phyloP scores from a whole-genome alignment of 2,797 vertebrate species.

The Denticeps clupeoides region DNA sequence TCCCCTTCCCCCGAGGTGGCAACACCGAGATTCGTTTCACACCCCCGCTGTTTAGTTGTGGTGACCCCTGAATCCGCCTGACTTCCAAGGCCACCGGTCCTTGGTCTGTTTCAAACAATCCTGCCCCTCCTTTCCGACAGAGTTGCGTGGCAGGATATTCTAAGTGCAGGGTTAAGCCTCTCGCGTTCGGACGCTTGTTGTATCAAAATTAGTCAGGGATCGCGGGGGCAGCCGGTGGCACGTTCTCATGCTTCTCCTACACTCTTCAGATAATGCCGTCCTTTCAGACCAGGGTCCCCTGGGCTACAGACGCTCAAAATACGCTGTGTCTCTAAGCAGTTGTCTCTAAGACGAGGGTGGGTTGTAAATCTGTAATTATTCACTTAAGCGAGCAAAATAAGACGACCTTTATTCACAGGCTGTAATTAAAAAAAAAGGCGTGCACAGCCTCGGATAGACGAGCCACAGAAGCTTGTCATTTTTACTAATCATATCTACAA shows the following conservation, averaged over 20 bases:
- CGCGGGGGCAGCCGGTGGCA: conserved; percentile 5
- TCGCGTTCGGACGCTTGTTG: conserved; percentile 31
- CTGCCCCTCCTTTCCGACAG: conserved; percentile 12
- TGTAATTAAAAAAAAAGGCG: too few relatives aligned
- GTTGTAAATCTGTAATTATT: background rate
- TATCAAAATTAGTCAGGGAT: conserved; percentile 28
- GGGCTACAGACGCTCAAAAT: background rate
- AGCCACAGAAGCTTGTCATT: too few relatives aligned
- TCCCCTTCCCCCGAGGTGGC: conserved; percentile 45
- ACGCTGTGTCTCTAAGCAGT: background rate
- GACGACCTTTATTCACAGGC: too few relatives aligned
- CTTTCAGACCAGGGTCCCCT: conserved; percentile 3
- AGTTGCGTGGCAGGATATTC: conserved; percentile 15
- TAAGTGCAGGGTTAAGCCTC: conserved; percentile 24
- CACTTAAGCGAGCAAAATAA: too few relatives aligned
- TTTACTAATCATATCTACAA: too few relatives aligned
- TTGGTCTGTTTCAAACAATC: conserved; percentile 11
- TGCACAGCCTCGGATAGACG: too few relatives aligned
- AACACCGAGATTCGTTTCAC: conserved; percentile 33
- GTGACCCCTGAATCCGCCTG: conserved; percentile 13
- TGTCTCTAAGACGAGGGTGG: background rate
- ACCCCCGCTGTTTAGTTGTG: conserved; percentile 17
- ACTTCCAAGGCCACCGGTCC: conserved; percentile 12
- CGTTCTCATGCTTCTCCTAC: conserved; percentile 9
- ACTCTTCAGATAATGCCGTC: conserved; percentile 12